phyloP scores from a whole-genome alignment of 2,888 invertebrate genomes.

The Eristalis arbustorum region DNA sequence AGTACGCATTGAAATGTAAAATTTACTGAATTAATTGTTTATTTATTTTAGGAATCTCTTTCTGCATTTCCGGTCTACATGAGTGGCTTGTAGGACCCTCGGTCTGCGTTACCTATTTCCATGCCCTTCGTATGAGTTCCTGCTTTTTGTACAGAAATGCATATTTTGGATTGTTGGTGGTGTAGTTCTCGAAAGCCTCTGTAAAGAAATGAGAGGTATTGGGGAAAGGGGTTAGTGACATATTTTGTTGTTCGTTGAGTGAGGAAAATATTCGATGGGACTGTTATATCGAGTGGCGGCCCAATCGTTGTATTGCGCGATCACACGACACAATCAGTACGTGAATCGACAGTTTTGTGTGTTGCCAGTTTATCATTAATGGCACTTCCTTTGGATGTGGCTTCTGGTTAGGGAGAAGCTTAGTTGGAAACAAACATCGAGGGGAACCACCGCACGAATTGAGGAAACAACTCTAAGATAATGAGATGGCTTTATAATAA shows the following conservation, averaged over 20 bases:
- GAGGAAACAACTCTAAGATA: too few relatives aligned
- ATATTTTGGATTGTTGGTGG: slow-evolving; percentile 73
- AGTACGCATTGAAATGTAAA: background rate
- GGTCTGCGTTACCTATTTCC: slow-evolving; percentile 19
- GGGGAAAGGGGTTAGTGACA: background rate
- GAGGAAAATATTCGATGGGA: too few relatives aligned
- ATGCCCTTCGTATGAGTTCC: slow-evolving; percentile 75
- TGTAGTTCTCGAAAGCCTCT: slow-evolving; percentile 72
- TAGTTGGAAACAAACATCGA: too few relatives aligned
- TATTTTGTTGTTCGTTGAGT: background rate
- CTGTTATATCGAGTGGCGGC: too few relatives aligned
- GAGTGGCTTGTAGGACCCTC: background rate
- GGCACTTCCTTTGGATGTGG: too few relatives aligned
- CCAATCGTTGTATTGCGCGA: too few relatives aligned
- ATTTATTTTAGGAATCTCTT: background rate
- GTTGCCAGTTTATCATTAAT: too few relatives aligned
- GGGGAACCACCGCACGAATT: too few relatives aligned
- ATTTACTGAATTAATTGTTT: background rate
- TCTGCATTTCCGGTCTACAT: background rate
- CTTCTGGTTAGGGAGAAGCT: too few relatives aligned
- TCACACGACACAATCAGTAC: too few relatives aligned
- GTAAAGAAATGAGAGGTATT: slow-evolving; percentile 27
- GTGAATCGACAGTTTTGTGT: too few relatives aligned
- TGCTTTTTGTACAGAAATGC: slow-evolving; percentile 77
- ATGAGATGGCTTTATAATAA: too few relatives aligned